Conservation (phyloP, 2,113 vertebrate species). For the Chlamydotis undulata region DNA sequence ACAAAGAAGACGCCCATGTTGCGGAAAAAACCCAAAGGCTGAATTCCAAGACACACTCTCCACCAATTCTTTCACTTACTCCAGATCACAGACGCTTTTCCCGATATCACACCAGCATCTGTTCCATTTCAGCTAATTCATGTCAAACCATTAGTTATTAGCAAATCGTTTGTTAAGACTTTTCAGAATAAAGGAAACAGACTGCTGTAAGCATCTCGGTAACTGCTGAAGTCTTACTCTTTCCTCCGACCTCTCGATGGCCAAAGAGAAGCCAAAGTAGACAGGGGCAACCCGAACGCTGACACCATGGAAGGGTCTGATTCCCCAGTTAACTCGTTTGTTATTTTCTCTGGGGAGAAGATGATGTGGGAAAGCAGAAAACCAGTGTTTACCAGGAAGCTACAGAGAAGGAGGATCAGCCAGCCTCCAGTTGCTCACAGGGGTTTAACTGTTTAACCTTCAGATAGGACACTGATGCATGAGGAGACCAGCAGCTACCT, state of each 20-base stretch:
- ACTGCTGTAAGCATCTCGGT: neutral
- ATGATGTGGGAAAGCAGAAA: too few relatives aligned
- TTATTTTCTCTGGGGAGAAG: neutral
- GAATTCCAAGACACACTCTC: neutral
- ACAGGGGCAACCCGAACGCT: neutral
- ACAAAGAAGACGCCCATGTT: neutral
- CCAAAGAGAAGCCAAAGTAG: neutral
- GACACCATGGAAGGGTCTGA: neutral
- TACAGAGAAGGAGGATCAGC: neutral
- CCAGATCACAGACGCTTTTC: rapidly evolving
- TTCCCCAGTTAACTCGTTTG: neutral
- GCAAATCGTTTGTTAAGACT: neutral
- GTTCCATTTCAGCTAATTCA: neutral
- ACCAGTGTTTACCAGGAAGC: neutral
- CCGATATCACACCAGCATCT: neutral
- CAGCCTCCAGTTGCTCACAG: neutral
- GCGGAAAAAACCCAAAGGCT: neutral
- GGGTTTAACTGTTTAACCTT: neutral
- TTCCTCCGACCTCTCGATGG: rapidly evolving
- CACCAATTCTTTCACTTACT: neutral
- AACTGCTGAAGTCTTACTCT: neutral
- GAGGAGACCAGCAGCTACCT: neutral
- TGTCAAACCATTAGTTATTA: neutral
- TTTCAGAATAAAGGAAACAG: neutral
- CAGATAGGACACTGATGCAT: neutral